Evolutionary conservation across 92 coral and sea anemone species (phyloP), one percentile per base, ranked within the genome.

Genomic region (Micromussa lordhowensis): DNA sequence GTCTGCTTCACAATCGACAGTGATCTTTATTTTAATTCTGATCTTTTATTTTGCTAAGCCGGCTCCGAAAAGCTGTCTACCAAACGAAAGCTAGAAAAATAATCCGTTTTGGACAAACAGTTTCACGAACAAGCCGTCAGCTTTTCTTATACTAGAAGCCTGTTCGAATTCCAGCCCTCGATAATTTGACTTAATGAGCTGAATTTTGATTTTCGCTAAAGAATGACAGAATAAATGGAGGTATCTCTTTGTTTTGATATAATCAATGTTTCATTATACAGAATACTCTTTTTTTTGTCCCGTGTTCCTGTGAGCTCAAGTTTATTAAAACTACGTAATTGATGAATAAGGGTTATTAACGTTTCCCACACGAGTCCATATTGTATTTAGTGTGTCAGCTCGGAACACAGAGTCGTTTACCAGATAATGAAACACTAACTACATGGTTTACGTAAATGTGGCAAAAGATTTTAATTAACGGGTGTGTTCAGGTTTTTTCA

Each of bases 151-250:
- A 2, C 22, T 26, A 28, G 78, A 73, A 73, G 38, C 78, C 78
- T 73, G 78, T 73, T 19, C 21, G 51, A 73, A 73, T 36, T 18
- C 28, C 78, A 73, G 78, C 51, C 78, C 26, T 32, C 78, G 26
- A 66, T 5, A 21, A 73, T 73, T 24, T 32, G 28, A 73, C 78
- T 34, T 34, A 73, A 73, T 38, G 53, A 19, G 4, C 21, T 38
- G 53, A 73, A 34, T 36, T 73, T 34, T n/a, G 49, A 35, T 34
- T 19, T 8, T 28, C 14, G 78, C 15, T 22, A n/a, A 4, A 34
- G 8, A 34, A 32, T 7, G 34, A 32, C n/a, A 73, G 44, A 16
- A 73, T 34, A n/a, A 73, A 8, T 35, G 48, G 34, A 49, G n/a
- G 4, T 48, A 63, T 51, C 28, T 63, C 13, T 77, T 73, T 35